phyloP scores from a whole-genome alignment of 1,140 invertebrate species.

The Parapsyche elsis region DNA sequence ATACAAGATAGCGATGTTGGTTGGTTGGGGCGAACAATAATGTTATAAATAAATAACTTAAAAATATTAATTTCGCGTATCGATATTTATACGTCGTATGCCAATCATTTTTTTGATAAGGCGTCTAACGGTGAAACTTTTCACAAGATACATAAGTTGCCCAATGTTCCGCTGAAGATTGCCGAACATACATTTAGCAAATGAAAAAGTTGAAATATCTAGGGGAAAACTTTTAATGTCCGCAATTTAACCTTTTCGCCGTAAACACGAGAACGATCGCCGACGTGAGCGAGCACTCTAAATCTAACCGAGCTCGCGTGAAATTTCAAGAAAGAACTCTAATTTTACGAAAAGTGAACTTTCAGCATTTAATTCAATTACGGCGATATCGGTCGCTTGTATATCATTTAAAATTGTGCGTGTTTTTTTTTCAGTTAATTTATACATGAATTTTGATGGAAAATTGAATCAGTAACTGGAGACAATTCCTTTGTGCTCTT shows the following conservation, averaged over 20 bases:
- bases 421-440: background rate
- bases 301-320: background rate
- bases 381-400: no score
- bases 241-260: slow-evolving; percentile 6
- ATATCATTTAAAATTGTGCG: background rate
- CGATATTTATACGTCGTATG: background rate
- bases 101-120: background rate
- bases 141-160: background rate
- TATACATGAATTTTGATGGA: background rate
- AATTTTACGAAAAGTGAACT: no score
- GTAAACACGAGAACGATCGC: background rate
- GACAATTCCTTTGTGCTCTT: background rate
- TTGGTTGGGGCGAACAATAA: background rate
- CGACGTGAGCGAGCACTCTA: background rate
- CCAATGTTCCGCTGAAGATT: background rate
- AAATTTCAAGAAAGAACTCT: background rate
- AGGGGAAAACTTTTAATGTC: slow-evolving; percentile 7
- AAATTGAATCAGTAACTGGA: background rate
- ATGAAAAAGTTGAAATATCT: slow-evolving; percentile 6
- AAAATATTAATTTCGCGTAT: background rate
- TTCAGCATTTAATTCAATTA: no score
- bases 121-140: background rate
- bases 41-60: background rate
- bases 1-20: no score
- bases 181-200: background rate